Percentiles rank a stretch among this genome's conserved stretches.
Conservation (phyloP, 2,113 vertebrate genomes). For the Urocolius indicus region DNA sequence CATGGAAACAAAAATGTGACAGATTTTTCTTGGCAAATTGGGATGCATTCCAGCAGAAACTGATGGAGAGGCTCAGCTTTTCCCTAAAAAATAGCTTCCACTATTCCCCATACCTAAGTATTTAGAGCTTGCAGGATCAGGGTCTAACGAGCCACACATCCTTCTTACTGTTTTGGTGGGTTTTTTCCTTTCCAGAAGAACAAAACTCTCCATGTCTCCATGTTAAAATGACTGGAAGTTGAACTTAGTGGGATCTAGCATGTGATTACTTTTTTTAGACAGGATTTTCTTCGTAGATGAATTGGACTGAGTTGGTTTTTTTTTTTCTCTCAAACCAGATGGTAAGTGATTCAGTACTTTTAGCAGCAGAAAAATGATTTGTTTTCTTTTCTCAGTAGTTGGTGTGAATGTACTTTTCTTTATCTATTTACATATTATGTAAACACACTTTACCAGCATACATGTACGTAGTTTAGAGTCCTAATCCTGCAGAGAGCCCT, state of each 20-base stretch:
- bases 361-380: constrained; percentile 49
- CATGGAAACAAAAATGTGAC: neutral
- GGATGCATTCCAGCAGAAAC: neutral
- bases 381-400: constrained; percentile 56
- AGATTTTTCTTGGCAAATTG: constrained; percentile 29
- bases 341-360: constrained; percentile 67
- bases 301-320: constrained; percentile 27
- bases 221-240: constrained; percentile 35
- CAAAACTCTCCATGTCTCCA: neutral
- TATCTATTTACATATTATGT: constrained; percentile 65
- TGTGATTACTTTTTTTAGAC: constrained; percentile 58
- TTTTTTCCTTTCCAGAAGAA: neutral
- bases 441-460: constrained; percentile 29
- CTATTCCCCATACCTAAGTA: neutral
- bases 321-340: constrained; percentile 33
- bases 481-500: neutral
- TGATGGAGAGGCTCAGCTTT: neutral
- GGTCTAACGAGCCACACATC: neutral
- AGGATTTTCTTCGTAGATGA: constrained; percentile 56
- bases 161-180: neutral
- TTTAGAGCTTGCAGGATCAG: neutral
- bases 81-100: neutral
- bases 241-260: constrained; percentile 24
- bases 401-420: constrained; percentile 67
- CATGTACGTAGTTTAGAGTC: neutral